These are phyloP conservation scores for Eulithis prunata DNA, from an alignment of 2,888 invertebrate species.

Conservation along the genomic window DNA sequence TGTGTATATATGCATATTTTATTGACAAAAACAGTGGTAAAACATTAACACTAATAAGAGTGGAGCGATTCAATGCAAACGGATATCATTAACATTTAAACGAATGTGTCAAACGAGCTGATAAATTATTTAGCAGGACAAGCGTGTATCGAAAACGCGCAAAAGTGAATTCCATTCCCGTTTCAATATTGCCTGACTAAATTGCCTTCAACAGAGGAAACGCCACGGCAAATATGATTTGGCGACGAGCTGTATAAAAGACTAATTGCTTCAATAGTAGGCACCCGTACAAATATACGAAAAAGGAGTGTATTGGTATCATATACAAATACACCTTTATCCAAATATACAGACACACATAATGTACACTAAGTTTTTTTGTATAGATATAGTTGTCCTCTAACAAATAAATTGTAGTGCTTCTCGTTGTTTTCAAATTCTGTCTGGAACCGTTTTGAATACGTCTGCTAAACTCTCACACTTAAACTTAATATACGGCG, in stretches of 20 bases:
- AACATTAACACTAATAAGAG: slow-evolving; percentile 5
- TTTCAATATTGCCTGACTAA: slow-evolving; percentile 66
- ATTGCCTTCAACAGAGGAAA: slow-evolving; percentile 67
- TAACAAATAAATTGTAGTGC: slow-evolving; percentile 39
- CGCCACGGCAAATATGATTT: slow-evolving; percentile 72
- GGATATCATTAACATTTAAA: slow-evolving; percentile 31
- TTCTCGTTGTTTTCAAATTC: slow-evolving; percentile 50
- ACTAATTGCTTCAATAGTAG: slow-evolving; percentile 60
- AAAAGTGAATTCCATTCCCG: slow-evolving; percentile 65
- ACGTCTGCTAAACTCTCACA: slow-evolving; percentile 54
- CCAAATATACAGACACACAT: too few relatives aligned
- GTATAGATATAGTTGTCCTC: too few relatives aligned
- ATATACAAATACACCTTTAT: too few relatives aligned
- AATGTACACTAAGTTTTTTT: too few relatives aligned
- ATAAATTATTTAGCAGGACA: slow-evolving; percentile 38
- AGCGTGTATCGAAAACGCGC: slow-evolving; percentile 50
- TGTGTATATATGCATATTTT: not conserved
- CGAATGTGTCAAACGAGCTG: slow-evolving; percentile 28
- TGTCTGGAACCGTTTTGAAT: slow-evolving; percentile 54
- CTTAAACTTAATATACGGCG: slow-evolving; percentile 72
- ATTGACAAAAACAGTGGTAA: not conserved
- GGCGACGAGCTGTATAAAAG: slow-evolving; percentile 71
- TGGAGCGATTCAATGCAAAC: slow-evolving; percentile 15
- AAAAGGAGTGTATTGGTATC: not conserved
- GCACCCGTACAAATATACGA: slow-evolving; percentile 2